Evolutionary conservation across 2,888 invertebrate species (phyloP).

Genomic region (Synanthedon vespiformis): DNA sequence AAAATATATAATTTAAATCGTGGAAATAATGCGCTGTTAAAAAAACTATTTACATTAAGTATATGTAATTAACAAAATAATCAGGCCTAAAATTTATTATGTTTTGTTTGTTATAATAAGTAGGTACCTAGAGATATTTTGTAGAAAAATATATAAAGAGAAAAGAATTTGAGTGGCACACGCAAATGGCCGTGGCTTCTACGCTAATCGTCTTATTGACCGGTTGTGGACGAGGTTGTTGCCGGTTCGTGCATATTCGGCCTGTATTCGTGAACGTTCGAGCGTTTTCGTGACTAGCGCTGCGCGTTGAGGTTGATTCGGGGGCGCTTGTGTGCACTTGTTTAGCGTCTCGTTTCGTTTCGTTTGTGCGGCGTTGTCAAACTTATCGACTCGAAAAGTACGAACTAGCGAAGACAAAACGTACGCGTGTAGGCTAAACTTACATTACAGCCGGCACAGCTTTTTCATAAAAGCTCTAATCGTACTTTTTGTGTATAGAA

Average conservation of each 20-base stretch:
- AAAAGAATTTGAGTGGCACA: conserved; percentile 40
- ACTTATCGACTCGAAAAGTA: conserved; percentile 62
- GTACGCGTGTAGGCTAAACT: conserved; percentile 58
- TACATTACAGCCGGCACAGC: conserved; percentile 62
- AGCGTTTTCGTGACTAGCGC: conserved; percentile 54
- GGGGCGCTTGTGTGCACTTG: conserved; percentile 66
- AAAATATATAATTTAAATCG: no score
- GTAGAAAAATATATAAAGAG: conserved; percentile 13
- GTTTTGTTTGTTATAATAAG: no score
- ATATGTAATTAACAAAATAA: no score
- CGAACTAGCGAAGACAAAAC: conserved; percentile 58
- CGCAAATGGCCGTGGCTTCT: conserved; percentile 32
- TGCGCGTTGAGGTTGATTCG: conserved; percentile 65
- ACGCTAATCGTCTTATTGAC: conserved; percentile 69
- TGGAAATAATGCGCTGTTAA: no score
- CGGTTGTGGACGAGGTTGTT: conserved; percentile 65
- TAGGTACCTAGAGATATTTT: no score
- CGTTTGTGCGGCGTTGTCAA: conserved; percentile 66
- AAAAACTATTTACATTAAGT: no score
- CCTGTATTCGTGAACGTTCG: conserved; percentile 47
- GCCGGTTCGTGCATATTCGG: conserved; percentile 60
- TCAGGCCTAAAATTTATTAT: no score
- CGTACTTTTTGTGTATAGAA: no score
- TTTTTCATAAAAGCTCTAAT: conserved; percentile 23
- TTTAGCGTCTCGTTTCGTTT: conserved; percentile 58